phyloP scores from a whole-genome alignment of 2,888 invertebrate genomes.

The Drosophila nigricruria region DNA sequence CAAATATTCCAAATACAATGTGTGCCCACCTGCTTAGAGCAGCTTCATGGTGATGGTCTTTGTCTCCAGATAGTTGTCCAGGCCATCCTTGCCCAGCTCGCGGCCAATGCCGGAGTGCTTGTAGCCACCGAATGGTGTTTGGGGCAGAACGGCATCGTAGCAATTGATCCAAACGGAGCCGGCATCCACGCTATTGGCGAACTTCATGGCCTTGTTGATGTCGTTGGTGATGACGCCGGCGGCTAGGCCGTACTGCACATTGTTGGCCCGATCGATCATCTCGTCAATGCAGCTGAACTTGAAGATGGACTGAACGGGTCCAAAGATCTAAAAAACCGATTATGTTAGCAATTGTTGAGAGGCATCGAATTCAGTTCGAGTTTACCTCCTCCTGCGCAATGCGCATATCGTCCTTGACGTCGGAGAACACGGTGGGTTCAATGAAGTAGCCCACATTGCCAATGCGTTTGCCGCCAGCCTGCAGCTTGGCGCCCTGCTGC shows the following conservation, averaged over 20 bases:
- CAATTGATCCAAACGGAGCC: constrained; percentile 91
- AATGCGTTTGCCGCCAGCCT: constrained; percentile 90
- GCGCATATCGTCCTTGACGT: constrained; percentile 91
- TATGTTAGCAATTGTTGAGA: fast-evolving
- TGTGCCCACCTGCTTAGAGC: constrained; percentile 43
- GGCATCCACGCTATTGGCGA: constrained; percentile 90
- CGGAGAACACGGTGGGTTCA: constrained; percentile 92
- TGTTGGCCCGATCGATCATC: constrained; percentile 93
- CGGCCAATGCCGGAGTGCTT: constrained; percentile 95
- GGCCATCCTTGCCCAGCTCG: constrained; percentile 92
- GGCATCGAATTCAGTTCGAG: fast-evolving
- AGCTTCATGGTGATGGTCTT: constrained; percentile 90
- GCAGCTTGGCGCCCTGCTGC: constrained; percentile 91
- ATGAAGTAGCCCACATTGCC: constrained; percentile 91
- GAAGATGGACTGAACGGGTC: constrained; percentile 94
- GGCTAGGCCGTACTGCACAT: constrained; percentile 92
- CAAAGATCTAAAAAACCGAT: constrained; percentile 90
- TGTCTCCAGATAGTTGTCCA: constrained; percentile 91
- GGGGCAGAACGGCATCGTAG: constrained; percentile 86
- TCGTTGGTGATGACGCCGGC: constrained; percentile 93
- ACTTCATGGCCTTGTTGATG: constrained; percentile 91
- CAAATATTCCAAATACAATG: constrained; percentile 35
- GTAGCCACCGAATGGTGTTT: constrained; percentile 95
- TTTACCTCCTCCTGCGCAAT: constrained; percentile 91
- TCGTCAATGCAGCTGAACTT: constrained; percentile 91